Base-by-base conservation (phyloP, 2,797 vertebrate species). In the Zenarchopterus dispar region DNA sequence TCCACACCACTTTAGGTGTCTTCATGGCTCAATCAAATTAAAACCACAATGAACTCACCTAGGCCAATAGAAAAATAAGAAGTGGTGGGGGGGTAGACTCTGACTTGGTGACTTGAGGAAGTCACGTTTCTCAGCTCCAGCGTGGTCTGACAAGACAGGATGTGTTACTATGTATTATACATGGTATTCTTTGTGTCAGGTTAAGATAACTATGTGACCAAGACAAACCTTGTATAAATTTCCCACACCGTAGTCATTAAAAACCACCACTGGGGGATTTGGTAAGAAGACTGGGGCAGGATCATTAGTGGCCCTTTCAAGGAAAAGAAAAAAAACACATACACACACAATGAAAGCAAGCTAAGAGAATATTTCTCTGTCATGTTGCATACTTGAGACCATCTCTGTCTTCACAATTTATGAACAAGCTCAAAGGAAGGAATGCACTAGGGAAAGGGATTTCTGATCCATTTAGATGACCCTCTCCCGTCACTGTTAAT, bases 41-140 rank as follows among this genome's bases (percentile, higher is more conserved):
- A 24, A 73, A n/a, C 15, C 8, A 33, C 28, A 47, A 48, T n/a
- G 36, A 53, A 55, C 95, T 96, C 76, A 99, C 98, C 97, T 58
- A 96, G 73, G 6, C 94, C 92, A 58, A 98, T 75, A 0, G 94
- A 92, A 78, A 99, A 99, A 78, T 94, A 89, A 6, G 94, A 86
- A 1, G 95, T 93, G 19, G 91, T 91, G 0, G 98, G 97, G 1
- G 96, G 96, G 63, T 96, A 91, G 77, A 98, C 89, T 17, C 96
- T 90, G 31, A 97, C n/a, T 8, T 89, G 87, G 4, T 94, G 95
- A 80, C 95, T 90, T 5, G 93, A 92, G 1, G 95, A 90, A 0
- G 96, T 96, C 81, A 94, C 31, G 49, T 99, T 99, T 84, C 90
- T 94, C 56, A 99, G 84, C 60, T 96, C 93, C 62, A 99, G 15